phyloP scores from a whole-genome alignment of 2,797 vertebrate species.

The Sparus aurata region DNA sequence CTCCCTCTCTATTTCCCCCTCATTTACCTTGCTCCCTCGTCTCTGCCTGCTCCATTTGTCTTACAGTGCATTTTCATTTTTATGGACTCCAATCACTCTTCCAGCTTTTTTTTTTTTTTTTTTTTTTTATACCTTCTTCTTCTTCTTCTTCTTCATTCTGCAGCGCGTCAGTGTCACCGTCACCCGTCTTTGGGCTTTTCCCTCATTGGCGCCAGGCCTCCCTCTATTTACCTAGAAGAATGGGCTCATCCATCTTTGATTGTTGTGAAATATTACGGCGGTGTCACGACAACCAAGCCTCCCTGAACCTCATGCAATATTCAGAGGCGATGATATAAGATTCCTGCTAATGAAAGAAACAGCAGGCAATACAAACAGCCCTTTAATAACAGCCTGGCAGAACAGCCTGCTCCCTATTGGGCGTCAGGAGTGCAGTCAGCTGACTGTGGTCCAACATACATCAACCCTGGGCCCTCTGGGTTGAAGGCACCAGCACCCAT shows the following conservation, averaged over 20 bases:
- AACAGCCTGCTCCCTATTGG: constrained; percentile 52
- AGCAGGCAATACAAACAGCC: constrained; percentile 78
- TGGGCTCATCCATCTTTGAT: constrained; percentile 81
- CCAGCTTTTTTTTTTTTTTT: not conserved
- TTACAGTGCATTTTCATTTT: constrained; percentile 73
- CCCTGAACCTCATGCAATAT: constrained; percentile 83
- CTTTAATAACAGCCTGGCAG: constrained; percentile 76
- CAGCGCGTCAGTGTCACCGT: constrained; percentile 44
- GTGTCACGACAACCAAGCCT: constrained; percentile 75
- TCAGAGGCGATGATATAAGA: constrained; percentile 83
- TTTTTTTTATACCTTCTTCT: not conserved
- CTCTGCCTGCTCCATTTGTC: constrained; percentile 67
- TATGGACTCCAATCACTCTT: constrained; percentile 75
- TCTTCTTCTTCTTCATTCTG: constrained; percentile 10
- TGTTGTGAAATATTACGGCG: constrained; percentile 81
- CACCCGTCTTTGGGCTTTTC: constrained; percentile 55
- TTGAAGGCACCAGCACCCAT: constrained; percentile 36
- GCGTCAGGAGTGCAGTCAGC: constrained; percentile 32
- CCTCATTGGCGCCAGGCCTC: constrained; percentile 51
- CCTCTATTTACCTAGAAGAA: constrained; percentile 74
- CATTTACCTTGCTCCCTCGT: constrained; percentile 64
- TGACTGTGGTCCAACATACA: constrained; percentile 16
- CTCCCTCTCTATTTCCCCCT: constrained; percentile 61
- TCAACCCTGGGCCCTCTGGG: constrained; percentile 15
- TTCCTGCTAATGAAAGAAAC: constrained; percentile 81